Percentiles rank a stretch among this genome's conserved stretches.
Conservation (phyloP, 2,888 invertebrate genomes). For the Gryllus longicercus region DNA sequence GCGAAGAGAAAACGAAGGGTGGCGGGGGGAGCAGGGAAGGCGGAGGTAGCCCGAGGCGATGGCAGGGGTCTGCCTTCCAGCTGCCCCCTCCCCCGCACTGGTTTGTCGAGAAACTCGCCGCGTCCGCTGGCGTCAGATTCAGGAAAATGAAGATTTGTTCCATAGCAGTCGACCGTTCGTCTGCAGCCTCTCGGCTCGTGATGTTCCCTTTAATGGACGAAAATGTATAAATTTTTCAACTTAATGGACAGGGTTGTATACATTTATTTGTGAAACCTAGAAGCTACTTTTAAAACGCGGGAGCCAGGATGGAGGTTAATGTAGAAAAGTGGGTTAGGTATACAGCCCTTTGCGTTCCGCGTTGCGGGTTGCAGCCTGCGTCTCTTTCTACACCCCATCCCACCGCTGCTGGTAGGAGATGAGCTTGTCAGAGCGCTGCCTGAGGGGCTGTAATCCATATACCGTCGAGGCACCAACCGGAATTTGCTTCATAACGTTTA, state of each 20-base stretch:
- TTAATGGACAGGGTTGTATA: slow-evolving; percentile 5
- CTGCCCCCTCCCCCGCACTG: too few species aligned
- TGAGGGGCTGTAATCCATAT: too few species aligned
- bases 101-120: too few species aligned
- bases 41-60: neutral
- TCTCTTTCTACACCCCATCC: too few species aligned
- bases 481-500: too few species aligned
- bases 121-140: neutral
- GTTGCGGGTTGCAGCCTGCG: too few species aligned
- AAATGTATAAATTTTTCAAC: slow-evolving; percentile 9
- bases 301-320: neutral
- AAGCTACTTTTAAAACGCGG: neutral
- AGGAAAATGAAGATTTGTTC: slow-evolving; percentile 4
- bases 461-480: too few species aligned
- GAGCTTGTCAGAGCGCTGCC: too few species aligned
- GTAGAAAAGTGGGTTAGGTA: neutral
- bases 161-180: neutral
- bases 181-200: neutral
- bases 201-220: neutral
- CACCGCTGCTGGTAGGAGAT: too few species aligned
- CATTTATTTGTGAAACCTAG: neutral
- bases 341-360: neutral
- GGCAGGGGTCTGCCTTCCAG: too few species aligned
- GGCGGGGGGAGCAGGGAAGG: neutral
- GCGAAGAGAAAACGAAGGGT: too few species aligned